Evolutionary conservation across 2,888 invertebrate species (phyloP).

Genomic region (Miltochrista miniata): DNA sequence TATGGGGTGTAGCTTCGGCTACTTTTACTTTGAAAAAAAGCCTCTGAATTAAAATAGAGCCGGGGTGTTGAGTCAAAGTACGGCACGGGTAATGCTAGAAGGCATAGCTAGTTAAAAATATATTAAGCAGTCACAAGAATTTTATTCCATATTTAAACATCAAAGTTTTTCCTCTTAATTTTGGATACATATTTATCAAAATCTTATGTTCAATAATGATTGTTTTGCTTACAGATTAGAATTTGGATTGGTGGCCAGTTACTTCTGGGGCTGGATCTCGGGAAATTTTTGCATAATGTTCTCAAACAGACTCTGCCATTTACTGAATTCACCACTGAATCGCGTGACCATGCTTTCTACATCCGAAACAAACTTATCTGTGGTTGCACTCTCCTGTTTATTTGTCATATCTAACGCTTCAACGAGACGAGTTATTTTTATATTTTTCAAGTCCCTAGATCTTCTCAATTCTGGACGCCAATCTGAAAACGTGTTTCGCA

Average conservation of each 20-base stretch:
- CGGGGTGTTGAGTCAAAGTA: too few relatives aligned
- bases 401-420: conserved; percentile 10
- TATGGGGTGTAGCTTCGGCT: too few relatives aligned
- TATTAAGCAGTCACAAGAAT: background rate
- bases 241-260: background rate
- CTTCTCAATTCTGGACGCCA: conserved; percentile 1
- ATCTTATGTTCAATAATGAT: background rate
- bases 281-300: conserved; percentile 42
- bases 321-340: conserved; percentile 39
- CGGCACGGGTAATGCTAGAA: too few relatives aligned
- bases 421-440: conserved; percentile 6
- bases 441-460: background rate
- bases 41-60: too few relatives aligned
- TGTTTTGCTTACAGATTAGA: too few relatives aligned
- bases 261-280: conserved; percentile 13
- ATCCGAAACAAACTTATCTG: conserved; percentile 47
- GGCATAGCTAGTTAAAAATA: too few relatives aligned
- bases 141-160: background rate
- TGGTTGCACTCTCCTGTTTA: conserved; percentile 31
- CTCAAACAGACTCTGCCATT: conserved; percentile 33
- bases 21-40: too few relatives aligned
- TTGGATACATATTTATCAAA: background rate
- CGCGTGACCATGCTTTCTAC: conserved; percentile 42
- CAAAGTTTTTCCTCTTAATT: background rate
- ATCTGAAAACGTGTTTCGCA: background rate